A percentile compares a stretch with the other conserved stretches of the same genome.
phyloP scores from a whole-genome alignment of 2,888 invertebrate species.

The Aplocera efformata region DNA sequence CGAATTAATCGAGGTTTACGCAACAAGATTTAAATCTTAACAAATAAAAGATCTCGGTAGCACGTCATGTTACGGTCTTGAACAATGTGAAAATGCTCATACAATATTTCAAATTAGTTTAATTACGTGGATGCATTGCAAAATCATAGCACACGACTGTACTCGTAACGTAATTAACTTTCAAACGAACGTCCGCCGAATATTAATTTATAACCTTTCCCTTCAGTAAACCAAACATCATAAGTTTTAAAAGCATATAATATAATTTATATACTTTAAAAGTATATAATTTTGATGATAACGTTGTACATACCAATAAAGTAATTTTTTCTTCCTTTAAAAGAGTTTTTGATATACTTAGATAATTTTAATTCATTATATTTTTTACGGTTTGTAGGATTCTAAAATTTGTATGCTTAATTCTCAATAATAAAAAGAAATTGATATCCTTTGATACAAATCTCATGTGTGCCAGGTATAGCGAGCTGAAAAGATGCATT shows the following conservation, averaged over 20 bases:
- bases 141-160: constrained; percentile 12
- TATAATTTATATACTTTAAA: no score
- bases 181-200: constrained; percentile 5
- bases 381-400: no score
- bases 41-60: constrained; percentile 25
- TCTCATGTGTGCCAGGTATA: constrained; percentile 38
- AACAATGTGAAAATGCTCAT: constrained; percentile 55
- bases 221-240: no score
- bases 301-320: no score
- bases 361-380: no score
- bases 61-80: constrained; percentile 58
- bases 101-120: constrained; percentile 47
- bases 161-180: constrained; percentile 15
- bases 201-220: no score
- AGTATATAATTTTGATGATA: no score
- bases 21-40: constrained; percentile 16
- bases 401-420: no score
- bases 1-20: constrained; percentile 13
- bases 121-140: constrained; percentile 33
- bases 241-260: no score
- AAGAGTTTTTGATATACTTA: no score
- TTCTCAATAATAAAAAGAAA: background rate
- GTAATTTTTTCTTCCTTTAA: no score
- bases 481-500: constrained; percentile 49
- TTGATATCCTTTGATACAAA: constrained; percentile 6